Percentiles rank a stretch among this genome's conserved stretches.
Conservation (phyloP, 2,797 vertebrate genomes). For the Lophotriccus pileatus region DNA sequence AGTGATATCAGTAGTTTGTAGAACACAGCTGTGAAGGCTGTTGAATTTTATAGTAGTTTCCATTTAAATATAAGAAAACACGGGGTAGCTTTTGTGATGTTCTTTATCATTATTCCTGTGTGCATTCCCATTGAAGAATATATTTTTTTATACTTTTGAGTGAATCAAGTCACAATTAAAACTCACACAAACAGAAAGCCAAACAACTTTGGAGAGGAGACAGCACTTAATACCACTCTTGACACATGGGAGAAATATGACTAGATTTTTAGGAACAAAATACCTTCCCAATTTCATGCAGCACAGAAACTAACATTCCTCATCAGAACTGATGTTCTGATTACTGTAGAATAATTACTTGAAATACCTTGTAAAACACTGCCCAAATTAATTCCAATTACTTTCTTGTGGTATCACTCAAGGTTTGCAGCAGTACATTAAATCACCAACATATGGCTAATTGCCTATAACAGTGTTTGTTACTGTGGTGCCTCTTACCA, state of each 20-base stretch:
- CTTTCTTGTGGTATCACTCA: neutral
- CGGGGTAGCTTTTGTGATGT: neutral
- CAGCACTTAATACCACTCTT: neutral
- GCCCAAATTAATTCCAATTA: constrained; percentile 48
- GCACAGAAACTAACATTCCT: neutral
- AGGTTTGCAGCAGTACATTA: neutral
- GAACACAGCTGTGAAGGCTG: neutral
- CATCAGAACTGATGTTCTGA: constrained; percentile 25
- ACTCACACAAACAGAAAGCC: neutral
- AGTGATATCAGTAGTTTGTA: neutral
- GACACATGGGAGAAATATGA: neutral
- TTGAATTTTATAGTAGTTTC: neutral
- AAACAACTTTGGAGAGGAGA: neutral
- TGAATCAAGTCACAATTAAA: neutral
- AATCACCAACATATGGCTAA: neutral
- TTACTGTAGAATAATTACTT: constrained; percentile 43
- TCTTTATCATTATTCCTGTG: neutral
- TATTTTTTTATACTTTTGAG: neutral
- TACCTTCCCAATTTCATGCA: neutral
- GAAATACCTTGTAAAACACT: constrained; percentile 22
- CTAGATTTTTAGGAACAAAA: neutral
- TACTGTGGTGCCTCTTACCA: neutral
- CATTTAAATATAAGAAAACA: neutral
- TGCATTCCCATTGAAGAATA: neutral
- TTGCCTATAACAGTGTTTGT: constrained; percentile 15